Evolutionary conservation across 2,797 vertebrate species (phyloP).

Genomic region (Microhierax caerulescens): DNA sequence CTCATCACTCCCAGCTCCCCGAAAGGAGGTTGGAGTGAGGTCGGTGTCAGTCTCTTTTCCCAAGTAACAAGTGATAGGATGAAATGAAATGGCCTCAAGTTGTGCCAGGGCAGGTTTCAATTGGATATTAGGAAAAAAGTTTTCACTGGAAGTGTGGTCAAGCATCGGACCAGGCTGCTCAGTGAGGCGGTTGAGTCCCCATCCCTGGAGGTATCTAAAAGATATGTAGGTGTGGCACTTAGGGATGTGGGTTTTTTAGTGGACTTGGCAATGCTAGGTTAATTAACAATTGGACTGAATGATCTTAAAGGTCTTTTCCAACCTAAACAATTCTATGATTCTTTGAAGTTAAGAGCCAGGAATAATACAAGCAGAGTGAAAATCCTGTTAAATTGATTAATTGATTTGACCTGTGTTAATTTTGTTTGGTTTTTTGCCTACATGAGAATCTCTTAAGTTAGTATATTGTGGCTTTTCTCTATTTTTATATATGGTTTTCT

Average conservation of each 20-base stretch:
- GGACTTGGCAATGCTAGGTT: neutral
- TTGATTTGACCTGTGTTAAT: neutral
- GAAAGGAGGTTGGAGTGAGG: neutral
- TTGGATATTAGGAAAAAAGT: accelerated
- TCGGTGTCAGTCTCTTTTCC: accelerated
- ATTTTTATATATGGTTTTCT: too few species aligned
- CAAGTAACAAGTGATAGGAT: neutral
- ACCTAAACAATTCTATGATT: neutral
- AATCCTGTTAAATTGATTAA: neutral
- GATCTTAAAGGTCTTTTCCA: neutral
- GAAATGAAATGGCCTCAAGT: neutral
- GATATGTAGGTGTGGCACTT: neutral
- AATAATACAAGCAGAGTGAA: neutral
- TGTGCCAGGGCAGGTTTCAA: neutral
- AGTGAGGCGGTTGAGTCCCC: neutral
- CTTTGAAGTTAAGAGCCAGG: neutral
- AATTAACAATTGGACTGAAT: neutral
- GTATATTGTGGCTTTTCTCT: neutral
- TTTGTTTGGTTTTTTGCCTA: neutral
- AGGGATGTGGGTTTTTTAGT: neutral
- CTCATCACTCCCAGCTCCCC: neutral
- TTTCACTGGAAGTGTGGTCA: neutral
- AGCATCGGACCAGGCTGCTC: neutral
- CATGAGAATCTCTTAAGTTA: neutral
- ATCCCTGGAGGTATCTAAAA: neutral